phyloP scores from a whole-genome alignment of 2,113 vertebrate genomes.

The Montifringilla adamsi region DNA sequence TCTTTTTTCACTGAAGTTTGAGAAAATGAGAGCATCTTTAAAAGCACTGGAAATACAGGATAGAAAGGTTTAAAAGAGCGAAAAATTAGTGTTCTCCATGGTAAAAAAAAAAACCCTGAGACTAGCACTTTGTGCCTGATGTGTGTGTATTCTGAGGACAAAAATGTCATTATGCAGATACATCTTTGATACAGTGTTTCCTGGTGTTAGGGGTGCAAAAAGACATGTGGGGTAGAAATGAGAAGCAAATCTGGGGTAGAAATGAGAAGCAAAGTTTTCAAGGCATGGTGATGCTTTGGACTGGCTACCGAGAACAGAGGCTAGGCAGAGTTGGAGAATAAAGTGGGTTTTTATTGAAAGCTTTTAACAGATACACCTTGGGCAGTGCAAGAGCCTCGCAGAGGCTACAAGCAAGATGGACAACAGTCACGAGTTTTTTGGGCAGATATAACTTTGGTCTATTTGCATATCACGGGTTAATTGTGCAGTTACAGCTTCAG shows the following conservation, averaged over 20 bases:
- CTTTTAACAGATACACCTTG: not conserved
- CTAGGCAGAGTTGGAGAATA: not conserved
- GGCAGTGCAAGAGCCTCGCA: not conserved
- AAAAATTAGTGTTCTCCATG: not conserved
- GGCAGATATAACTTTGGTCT: not conserved
- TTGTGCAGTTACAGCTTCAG: not conserved
- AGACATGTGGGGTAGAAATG: not conserved
- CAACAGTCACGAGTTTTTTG: fast-evolving
- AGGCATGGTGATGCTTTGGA: not conserved
- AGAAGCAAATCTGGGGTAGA: not conserved
- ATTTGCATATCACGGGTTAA: not conserved
- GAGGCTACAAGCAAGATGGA: not conserved
- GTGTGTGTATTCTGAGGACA: not conserved
- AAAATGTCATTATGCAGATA: not conserved
- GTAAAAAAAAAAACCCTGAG: fast-evolving
- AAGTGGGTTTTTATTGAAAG: not conserved
- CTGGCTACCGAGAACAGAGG: not conserved
- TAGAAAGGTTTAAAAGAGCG: not conserved
- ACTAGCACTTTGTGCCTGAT: not conserved
- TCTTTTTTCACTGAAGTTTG: not conserved
- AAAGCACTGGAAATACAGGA: not conserved
- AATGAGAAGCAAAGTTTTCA: not conserved
- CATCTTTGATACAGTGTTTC: not conserved
- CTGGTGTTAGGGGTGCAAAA: not conserved
- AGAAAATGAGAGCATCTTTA: not conserved